Evolutionary conservation across 2,797 vertebrate species (phyloP).

Genomic region (Triplophysa bombifrons): DNA sequence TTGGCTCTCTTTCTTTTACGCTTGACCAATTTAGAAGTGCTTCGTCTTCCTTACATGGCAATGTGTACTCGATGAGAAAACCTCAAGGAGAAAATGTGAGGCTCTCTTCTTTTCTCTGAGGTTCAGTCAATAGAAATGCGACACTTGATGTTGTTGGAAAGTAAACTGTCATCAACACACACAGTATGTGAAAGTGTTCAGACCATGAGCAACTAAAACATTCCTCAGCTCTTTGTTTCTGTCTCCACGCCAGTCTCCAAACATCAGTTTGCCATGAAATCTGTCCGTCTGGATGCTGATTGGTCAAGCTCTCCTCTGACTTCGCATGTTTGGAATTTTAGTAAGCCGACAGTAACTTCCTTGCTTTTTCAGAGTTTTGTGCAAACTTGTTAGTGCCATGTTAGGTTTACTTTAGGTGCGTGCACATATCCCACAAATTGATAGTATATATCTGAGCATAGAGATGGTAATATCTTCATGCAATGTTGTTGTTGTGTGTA

Average conservation of each 20-base stretch:
- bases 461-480: too few species aligned
- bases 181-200: constrained; percentile 2
- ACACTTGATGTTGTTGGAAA: background rate
- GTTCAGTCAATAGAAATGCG: too few species aligned
- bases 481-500: too few species aligned
- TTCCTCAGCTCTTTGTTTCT: constrained; percentile 50
- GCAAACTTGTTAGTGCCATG: background rate
- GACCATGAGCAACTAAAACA: constrained; percentile 34
- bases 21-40: constrained; percentile 37
- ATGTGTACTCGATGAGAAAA: constrained; percentile 38
- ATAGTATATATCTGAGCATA: too few species aligned
- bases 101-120: constrained; percentile 26
- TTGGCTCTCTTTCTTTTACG: background rate
- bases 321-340: constrained; percentile 59
- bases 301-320: constrained; percentile 54
- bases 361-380: constrained; percentile 15
- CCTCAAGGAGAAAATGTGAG: background rate
- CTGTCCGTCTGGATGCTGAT: constrained; percentile 39
- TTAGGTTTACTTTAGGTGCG: background rate
- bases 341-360: constrained; percentile 2
- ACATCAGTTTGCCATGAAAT: constrained; percentile 49
- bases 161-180: background rate
- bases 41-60: constrained; percentile 75
- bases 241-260: constrained; percentile 29
- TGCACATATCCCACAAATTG: too few species aligned